Percentiles rank a stretch among this genome's conserved stretches.
Evolutionary conservation across 92 coral and sea anemone species (phyloP).

Genomic region (Micromussa lordhowensis): DNA sequence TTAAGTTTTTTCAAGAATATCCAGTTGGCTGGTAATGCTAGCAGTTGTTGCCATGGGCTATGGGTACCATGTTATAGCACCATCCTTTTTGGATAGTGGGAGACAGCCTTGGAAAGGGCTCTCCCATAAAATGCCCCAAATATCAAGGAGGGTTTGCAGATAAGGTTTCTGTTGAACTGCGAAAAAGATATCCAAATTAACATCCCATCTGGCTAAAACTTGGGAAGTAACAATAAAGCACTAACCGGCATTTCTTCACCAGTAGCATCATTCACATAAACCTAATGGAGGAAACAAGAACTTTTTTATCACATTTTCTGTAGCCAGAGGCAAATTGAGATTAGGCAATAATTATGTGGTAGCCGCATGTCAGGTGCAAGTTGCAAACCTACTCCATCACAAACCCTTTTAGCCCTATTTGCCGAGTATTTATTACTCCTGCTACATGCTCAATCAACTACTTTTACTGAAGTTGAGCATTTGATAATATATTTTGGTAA

Average conservation of each 20-base stretch:
- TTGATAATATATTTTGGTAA: too few relatives aligned
- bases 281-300: slow-evolving; percentile 62
- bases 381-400: too few relatives aligned
- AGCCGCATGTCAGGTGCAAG: neutral
- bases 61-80: too few relatives aligned
- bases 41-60: too few relatives aligned
- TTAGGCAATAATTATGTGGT: neutral
- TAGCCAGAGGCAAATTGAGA: neutral
- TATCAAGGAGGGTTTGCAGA: neutral
- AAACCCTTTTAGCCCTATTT: neutral
- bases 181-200: too few relatives aligned
- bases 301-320: neutral
- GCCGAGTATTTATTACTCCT: neutral
- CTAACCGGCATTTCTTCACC: slow-evolving; percentile 99
- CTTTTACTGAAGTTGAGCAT: too few relatives aligned
- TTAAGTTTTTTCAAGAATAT: too few relatives aligned
- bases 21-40: too few relatives aligned
- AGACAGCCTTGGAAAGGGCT: neutral
- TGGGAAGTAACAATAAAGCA: neutral
- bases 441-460: too few relatives aligned
- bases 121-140: neutral
- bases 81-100: neutral
- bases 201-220: too few relatives aligned
- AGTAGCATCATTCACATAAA: slow-evolving; percentile 89
- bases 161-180: too few relatives aligned